These are phyloP conservation scores for Geopemphigus sp. DNA, from an alignment of 1,140 invertebrate species.

Conservation along the genomic window DNA sequence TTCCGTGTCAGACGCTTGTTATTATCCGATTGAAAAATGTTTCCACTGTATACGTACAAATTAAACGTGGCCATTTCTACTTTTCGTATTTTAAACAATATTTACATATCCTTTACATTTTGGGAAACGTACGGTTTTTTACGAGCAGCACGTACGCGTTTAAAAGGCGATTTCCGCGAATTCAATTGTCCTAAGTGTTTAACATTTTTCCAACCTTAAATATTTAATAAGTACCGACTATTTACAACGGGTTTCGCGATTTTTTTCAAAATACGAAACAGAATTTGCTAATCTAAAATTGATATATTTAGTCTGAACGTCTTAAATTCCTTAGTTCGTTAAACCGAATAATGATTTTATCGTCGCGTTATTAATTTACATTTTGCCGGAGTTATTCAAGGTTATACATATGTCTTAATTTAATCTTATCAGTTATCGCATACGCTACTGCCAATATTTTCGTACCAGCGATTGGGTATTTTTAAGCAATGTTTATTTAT, in stretches of 20 bases:
- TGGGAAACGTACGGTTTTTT: too few species aligned
- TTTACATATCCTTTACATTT: too few species aligned
- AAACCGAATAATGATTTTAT: neutral
- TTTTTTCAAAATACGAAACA: neutral
- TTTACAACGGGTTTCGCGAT: neutral
- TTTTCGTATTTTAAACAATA: too few species aligned
- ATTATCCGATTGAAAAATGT: too few species aligned
- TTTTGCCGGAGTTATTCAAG: neutral
- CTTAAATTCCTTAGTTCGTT: neutral
- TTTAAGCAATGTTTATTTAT: neutral
- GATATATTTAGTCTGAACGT: neutral
- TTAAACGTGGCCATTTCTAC: too few species aligned
- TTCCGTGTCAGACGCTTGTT: too few species aligned
- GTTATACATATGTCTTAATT: neutral
- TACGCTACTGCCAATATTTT: neutral
- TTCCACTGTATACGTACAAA: too few species aligned
- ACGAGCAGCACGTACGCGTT: too few species aligned
- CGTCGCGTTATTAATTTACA: neutral
- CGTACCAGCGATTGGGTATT: neutral
- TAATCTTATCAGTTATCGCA: neutral
- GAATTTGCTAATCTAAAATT: neutral
- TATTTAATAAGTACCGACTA: neutral
- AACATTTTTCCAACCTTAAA: neutral
- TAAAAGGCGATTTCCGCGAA: too few species aligned
- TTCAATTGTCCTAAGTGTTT: too few species aligned